Evolutionary conservation across 2,888 invertebrate genomes (phyloP).

Genomic region (Stenchaetothrips biformis): DNA sequence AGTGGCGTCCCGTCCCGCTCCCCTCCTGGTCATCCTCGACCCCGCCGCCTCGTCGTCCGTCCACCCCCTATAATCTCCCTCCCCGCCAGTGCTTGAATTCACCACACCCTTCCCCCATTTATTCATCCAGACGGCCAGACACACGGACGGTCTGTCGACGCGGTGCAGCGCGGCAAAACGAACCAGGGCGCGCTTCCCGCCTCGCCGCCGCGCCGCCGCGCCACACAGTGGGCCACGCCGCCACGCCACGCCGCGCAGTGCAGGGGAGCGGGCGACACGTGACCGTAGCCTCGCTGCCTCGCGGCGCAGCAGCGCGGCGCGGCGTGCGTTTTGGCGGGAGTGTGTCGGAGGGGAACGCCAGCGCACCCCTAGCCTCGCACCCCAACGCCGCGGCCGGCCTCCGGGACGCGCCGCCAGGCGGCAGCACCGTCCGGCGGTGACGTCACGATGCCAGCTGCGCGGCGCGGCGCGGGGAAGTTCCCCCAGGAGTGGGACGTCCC

Average conservation of each 20-base stretch:
- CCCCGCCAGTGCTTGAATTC: slow-evolving; percentile 13
- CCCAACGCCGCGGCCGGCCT: neutral
- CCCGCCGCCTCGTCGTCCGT: neutral
- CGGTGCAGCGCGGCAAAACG: neutral
- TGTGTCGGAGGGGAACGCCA: slow-evolving; percentile 9
- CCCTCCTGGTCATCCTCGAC: neutral
- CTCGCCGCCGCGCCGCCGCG: neutral
- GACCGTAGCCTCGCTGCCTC: neutral
- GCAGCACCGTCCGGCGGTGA: neutral
- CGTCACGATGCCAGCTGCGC: neutral
- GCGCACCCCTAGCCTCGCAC: neutral
- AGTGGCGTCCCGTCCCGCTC: neutral
- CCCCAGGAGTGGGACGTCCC: neutral
- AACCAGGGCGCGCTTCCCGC: neutral
- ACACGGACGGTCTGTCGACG: neutral
- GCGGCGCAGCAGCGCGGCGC: neutral
- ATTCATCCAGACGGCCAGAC: neutral
- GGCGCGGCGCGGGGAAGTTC: neutral
- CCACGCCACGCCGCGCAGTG: neutral
- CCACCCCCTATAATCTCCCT: slow-evolving; percentile 5
- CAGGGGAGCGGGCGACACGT: neutral
- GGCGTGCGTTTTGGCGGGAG: slow-evolving; percentile 14
- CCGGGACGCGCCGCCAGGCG: neutral
- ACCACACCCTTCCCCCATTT: slow-evolving; percentile 9
- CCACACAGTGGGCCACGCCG: neutral